Evolutionary conservation across 2,113 vertebrate species (phyloP).

Genomic region (Catharus bicknelli): DNA sequence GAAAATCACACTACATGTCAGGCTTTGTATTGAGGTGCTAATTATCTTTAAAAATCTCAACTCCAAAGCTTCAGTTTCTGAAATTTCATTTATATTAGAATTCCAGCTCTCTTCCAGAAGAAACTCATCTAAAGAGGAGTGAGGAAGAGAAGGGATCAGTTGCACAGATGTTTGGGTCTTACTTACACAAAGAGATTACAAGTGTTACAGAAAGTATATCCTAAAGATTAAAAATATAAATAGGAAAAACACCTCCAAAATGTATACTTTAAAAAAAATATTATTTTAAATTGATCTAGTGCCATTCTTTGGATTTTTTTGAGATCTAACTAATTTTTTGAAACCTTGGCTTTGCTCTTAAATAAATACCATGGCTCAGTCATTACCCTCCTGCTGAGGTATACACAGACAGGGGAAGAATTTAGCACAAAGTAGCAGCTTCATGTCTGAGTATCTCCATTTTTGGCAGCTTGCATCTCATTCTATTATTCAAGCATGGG

Average conservation of each 20-base stretch:
- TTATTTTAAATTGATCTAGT: not conserved
- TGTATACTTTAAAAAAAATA: not conserved
- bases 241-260: not conserved
- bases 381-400: not conserved
- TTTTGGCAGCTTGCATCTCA: conserved; percentile 31
- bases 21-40: not conserved
- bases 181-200: not conserved
- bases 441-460: not conserved
- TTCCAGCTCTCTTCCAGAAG: not conserved
- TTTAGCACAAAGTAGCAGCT: conserved; percentile 27
- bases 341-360: not conserved
- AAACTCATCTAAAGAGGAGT: not conserved
- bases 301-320: not conserved
- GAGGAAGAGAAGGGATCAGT: not conserved
- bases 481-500: conserved; percentile 42
- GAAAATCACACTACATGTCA: not conserved
- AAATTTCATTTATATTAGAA: not conserved
- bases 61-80: not conserved
- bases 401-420: not conserved
- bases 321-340: not conserved
- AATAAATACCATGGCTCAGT: not conserved
- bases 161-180: not conserved
- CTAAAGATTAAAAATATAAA: not conserved
- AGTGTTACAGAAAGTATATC: not conserved
- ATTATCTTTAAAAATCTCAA: not conserved